Evolutionary conservation across 2,113 vertebrate species (phyloP), one percentile per base, ranked within the genome.

Genomic region (Eurystomus gularis): DNA sequence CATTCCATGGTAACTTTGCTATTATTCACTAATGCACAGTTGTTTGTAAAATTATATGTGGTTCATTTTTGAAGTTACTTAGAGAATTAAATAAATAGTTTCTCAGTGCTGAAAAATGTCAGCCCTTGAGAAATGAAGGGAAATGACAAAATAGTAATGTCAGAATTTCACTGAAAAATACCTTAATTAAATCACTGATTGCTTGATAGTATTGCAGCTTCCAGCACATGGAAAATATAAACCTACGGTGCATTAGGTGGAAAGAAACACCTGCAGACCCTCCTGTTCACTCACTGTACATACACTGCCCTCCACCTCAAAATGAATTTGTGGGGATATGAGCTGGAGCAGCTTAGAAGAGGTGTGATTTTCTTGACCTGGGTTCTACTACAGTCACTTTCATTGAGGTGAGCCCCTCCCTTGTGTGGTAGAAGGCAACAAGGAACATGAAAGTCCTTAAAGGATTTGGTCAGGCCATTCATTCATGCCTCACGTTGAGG

Each of bases 21-120:
- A 96, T 96, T 97, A 95, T 97, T 97, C 95, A 81, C 72, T 95
- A 94, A 96, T 91, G 92, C 92, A 95, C 49, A 68, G 26, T 95
- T 85, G 60, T 97, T 97, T 94, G 85, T 95, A 80, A 92, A 96
- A 94, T 96, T 96, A 77, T 55, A 66, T 42, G 29, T 83, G 75
- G 44, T 68, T 94, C 86, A 48, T 54, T 93, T 97, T 94, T 96
- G 76, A 96, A 95, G 93, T 93, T 96, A 86, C 91, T 96, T 96
- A 72, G 68, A 86, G 88, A 88, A 80, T 88, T 94, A 96, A 95
- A 77, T 85, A 9, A 76, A 68, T 89, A 57, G 55, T 93, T 96
- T 89, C 66, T 94, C 76, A 82, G 73, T 75, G 51, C 88, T 91
- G 60, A 93, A 84, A 91, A 97, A 98, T 96, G 96, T 97, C 93